A percentile compares a stretch with the other conserved stretches of the same genome.
Conservation (phyloP, 2,888 invertebrate genomes). For the Choreutis nemorana region DNA sequence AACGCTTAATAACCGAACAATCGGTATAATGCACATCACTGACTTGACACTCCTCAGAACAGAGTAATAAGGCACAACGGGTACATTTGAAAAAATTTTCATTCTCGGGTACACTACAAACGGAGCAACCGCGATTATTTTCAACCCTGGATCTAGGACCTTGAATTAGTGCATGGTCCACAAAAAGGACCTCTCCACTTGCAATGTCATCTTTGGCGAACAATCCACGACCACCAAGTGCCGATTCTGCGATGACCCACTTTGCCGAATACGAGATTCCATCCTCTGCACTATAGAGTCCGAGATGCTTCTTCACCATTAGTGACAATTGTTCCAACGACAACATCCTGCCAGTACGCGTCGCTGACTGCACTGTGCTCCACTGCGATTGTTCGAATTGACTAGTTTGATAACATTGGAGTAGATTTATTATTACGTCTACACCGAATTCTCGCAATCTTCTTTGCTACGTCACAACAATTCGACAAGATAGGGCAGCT, state of each 20-base stretch:
- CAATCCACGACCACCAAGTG: slow-evolving; percentile 74
- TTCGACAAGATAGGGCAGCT: slow-evolving; percentile 26
- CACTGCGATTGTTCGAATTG: slow-evolving; percentile 47
- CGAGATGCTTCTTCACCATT: slow-evolving; percentile 53
- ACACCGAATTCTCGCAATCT: no score
- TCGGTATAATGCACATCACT: slow-evolving; percentile 67
- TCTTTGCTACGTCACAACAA: no score
- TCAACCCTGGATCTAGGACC: slow-evolving; percentile 71
- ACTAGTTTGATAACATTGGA: slow-evolving; percentile 47
- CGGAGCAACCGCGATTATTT: slow-evolving; percentile 69
- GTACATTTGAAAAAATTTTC: slow-evolving; percentile 60
- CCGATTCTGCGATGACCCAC: slow-evolving; percentile 70
- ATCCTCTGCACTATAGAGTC: slow-evolving; percentile 26
- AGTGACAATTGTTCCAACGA: slow-evolving; percentile 57
- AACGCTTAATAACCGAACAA: slow-evolving; percentile 68
- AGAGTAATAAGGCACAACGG: slow-evolving; percentile 75
- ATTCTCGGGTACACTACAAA: slow-evolving; percentile 64
- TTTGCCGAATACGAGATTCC: slow-evolving; percentile 30
- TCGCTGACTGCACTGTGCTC: slow-evolving; percentile 50
- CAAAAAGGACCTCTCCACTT: slow-evolving; percentile 74
- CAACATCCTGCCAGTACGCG: slow-evolving; percentile 57
- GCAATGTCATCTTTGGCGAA: slow-evolving; percentile 73
- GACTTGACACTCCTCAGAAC: slow-evolving; percentile 70
- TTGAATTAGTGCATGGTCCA: slow-evolving; percentile 73
- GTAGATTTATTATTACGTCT: slow-evolving; percentile 37